These are phyloP conservation scores for Sibirionetta formosa DNA, from an alignment of 2,797 vertebrate genomes.

Conservation along the genomic window DNA sequence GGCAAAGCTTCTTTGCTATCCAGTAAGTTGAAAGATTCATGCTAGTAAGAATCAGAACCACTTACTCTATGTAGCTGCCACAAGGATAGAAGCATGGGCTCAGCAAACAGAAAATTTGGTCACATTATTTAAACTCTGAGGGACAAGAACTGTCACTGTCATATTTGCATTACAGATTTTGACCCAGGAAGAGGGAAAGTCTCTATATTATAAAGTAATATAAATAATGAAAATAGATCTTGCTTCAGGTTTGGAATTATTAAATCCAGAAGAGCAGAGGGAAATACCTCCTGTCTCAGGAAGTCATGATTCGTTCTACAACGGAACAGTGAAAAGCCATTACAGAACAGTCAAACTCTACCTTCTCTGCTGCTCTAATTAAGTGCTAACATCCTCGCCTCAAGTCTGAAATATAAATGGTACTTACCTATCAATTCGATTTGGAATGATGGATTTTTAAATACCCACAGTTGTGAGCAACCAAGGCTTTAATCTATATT, in stretches of 20 bases:
- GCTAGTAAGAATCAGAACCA: neutral
- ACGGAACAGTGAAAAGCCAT: neutral
- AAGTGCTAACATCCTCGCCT: neutral
- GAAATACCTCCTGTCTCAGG: neutral
- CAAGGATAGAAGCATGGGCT: neutral
- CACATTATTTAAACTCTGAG: neutral
- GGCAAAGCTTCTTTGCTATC: neutral
- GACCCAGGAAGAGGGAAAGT: neutral
- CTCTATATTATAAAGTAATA: neutral
- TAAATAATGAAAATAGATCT: neutral
- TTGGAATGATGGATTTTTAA: slow-evolving; percentile 11
- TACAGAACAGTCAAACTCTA: neutral
- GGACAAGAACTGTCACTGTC: neutral
- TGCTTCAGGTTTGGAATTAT: neutral
- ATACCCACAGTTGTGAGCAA: neutral
- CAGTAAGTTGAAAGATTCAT: neutral
- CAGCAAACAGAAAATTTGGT: neutral
- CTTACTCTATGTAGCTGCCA: neutral
- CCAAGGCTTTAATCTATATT: slow-evolving; percentile 1
- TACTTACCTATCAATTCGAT: neutral
- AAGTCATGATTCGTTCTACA: neutral
- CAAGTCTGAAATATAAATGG: neutral
- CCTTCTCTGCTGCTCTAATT: neutral
- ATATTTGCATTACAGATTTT: neutral
- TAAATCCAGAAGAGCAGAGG: neutral